Percentiles rank a stretch among this genome's conserved stretches.
These are phyloP conservation scores for Sthenelais limicola DNA, from an alignment of 2,888 invertebrate species.

Conservation along the genomic window DNA sequence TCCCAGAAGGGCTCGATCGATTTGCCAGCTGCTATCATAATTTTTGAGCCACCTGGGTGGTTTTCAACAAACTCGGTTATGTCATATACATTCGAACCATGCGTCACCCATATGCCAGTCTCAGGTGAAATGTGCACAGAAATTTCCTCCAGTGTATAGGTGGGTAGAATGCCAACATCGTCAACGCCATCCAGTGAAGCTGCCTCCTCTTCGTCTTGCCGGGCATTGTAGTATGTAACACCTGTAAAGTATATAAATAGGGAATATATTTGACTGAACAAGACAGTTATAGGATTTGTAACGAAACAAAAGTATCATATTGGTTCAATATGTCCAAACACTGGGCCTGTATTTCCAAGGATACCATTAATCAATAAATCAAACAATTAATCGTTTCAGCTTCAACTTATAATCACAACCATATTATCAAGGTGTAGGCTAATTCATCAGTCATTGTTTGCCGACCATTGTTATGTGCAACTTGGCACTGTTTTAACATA, in stretches of 20 bases:
- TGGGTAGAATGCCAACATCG: constrained; percentile 53
- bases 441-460: no score
- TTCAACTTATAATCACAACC: no score
- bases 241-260: background rate
- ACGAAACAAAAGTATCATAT: background rate
- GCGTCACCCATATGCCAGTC: constrained; percentile 75
- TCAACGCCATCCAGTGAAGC: constrained; percentile 10
- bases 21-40: constrained; percentile 90
- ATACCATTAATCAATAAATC: no score
- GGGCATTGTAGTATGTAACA: constrained; percentile 29
- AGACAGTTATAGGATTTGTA: background rate
- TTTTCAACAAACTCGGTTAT: constrained; percentile 89
- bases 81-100: constrained; percentile 88
- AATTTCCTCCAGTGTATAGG: constrained; percentile 77
- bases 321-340: background rate
- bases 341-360: no score
- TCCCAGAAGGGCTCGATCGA: constrained; percentile 87
- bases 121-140: constrained; percentile 79
- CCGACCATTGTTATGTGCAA: no score
- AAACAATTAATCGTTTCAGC: no score
- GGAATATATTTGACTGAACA: background rate
- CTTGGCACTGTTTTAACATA: no score
- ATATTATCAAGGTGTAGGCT: no score
- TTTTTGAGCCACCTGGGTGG: constrained; percentile 90
- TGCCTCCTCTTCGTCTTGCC: background rate